phyloP scores from a whole-genome alignment of 2,888 invertebrate species.

The Linnaemya tessellans region DNA sequence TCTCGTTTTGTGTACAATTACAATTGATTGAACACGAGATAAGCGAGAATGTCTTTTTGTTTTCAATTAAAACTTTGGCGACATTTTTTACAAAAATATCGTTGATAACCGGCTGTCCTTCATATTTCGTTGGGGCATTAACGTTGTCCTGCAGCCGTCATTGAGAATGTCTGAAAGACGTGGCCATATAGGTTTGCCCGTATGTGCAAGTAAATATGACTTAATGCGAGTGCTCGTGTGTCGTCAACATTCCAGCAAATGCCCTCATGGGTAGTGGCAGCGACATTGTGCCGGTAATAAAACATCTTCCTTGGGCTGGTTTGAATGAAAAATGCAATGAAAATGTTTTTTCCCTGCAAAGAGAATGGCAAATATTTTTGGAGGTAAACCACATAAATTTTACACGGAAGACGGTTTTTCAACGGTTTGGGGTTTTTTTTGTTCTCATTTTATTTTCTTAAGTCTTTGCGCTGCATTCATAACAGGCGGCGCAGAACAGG shows the following conservation, averaged over 20 bases:
- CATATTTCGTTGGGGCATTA: too few relatives aligned
- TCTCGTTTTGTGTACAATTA: too few relatives aligned
- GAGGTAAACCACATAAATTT: conserved; percentile 70
- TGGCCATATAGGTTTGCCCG: too few relatives aligned
- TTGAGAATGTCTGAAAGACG: too few relatives aligned
- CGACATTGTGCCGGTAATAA: conserved; percentile 43
- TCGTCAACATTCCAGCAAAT: conserved; percentile 15
- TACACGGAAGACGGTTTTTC: conserved; percentile 54
- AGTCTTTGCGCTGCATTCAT: conserved; percentile 30
- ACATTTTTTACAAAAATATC: too few relatives aligned
- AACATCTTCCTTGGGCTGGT: conserved; percentile 51
- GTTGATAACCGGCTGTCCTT: too few relatives aligned
- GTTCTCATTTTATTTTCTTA: background rate
- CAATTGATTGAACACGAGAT: too few relatives aligned
- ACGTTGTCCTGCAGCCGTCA: too few relatives aligned
- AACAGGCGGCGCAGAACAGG: conserved; percentile 44
- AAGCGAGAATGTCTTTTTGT: too few relatives aligned
- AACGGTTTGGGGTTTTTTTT: conserved; percentile 23
- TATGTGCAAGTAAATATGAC: conserved; percentile 8
- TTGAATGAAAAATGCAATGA: conserved; percentile 20
- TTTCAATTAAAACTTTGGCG: too few relatives aligned
- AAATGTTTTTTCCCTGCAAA: conserved; percentile 32
- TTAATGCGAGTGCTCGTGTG: too few relatives aligned
- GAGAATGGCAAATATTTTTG: conserved; percentile 64
- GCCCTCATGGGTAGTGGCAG: background rate